These are phyloP conservation scores for Fistularia tabacaria DNA, from an alignment of 2,797 vertebrate species.

Conservation along the genomic window DNA sequence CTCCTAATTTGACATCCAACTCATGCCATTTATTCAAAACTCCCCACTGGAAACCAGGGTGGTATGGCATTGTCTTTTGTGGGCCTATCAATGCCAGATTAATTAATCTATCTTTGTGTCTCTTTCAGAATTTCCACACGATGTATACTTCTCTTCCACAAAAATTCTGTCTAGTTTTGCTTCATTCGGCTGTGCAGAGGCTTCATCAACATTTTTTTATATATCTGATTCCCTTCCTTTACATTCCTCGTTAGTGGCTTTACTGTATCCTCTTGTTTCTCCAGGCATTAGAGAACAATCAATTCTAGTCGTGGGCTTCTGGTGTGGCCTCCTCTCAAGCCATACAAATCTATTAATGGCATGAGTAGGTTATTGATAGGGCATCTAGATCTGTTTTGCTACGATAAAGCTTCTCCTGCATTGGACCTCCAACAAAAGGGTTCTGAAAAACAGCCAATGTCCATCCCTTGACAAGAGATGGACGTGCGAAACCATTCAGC, in stretches of 20 bases:
- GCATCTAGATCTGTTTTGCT: conserved; percentile 28
- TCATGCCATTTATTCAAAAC: too few relatives aligned
- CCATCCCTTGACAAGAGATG: background rate
- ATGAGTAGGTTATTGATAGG: conserved; percentile 69
- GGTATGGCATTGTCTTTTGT: too few relatives aligned
- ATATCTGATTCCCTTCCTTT: conserved; percentile 8
- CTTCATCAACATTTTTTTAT: conserved; percentile 6
- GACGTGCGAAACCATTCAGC: conserved; percentile 21
- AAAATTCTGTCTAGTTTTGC: too few relatives aligned
- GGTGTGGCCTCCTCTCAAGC: conserved; percentile 61
- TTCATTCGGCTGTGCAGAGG: too few relatives aligned
- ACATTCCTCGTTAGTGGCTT: conserved; percentile 23
- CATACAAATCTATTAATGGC: conserved; percentile 64
- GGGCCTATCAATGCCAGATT: too few relatives aligned
- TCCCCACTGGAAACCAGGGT: too few relatives aligned
- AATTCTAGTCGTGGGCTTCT: conserved; percentile 67
- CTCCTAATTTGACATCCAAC: too few relatives aligned
- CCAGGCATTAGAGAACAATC: conserved; percentile 60
- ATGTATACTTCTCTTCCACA: too few relatives aligned
- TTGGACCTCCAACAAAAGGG: conserved; percentile 9
- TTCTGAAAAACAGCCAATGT: background rate
- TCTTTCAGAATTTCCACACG: too few relatives aligned
- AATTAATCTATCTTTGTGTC: too few relatives aligned
- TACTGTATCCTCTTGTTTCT: conserved; percentile 59
- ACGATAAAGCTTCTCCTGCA: conserved; percentile 17